Base-by-base conservation (phyloP, 2,888 invertebrate species). In the Hymenopus coronatus region DNA sequence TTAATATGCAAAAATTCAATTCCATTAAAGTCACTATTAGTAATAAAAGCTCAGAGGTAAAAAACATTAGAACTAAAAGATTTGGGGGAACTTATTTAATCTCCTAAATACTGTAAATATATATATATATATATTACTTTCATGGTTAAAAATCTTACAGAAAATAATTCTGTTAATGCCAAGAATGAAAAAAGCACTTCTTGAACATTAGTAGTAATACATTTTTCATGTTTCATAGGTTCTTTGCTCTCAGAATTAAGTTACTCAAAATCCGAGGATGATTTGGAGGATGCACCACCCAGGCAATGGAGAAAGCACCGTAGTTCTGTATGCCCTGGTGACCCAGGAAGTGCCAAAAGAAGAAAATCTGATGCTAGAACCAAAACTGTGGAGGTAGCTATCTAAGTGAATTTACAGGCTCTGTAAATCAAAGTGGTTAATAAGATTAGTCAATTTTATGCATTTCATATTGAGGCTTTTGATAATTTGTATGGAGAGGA, bases 261-360 rank as follows among this genome's bases (percentile, higher is more conserved):
- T 91, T 96, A 96, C 92, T 97, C 98, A 25, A 96, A 96, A 54
- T 97, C 97, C 0, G 98, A 97, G 91, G 97, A 98, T 91, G 97
- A 97, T 92, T 93, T 97, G 89, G 54, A 70, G 20, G 97, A 97
- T 91, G 92, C 94, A 1, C 95, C 95, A 46, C 90, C 92, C 28
- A 90, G 90, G 81, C 89, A 88, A 15, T 91, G 91, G 89, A 90
- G 87, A 83, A 92, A 92, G 81, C 91, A 91, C 87, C 91, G 92
- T 15, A 91, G 92, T 6, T 93, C 93, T 88, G 85, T 90, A 15
- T 92, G 91, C 40, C 91, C 91, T 3, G 88, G 88, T 15, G 92
- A 92, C 12, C 92, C 92, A 88, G 92, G 92, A 4, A 30, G 88
- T 1, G 92, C 93, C 46, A 94, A 93, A 90, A 91, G 93, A 54